Percentiles rank a stretch among this genome's conserved stretches.
Evolutionary conservation across 2,888 invertebrate species (phyloP).

Genomic region (Dione vanillae): DNA sequence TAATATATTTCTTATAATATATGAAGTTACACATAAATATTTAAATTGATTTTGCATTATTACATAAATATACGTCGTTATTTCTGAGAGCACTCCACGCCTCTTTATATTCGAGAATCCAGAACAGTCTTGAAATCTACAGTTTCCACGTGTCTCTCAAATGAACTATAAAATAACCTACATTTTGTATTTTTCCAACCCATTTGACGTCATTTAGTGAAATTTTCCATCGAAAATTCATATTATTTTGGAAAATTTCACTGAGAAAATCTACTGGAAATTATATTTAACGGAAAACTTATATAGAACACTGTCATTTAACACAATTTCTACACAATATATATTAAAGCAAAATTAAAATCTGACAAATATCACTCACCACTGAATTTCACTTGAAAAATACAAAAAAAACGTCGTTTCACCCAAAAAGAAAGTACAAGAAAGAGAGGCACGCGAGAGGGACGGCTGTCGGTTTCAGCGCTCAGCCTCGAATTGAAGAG

Average conservation of each 20-base stretch:
- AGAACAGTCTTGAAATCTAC: background rate
- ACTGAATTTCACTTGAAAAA: slow-evolving; percentile 31
- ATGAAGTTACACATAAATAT: background rate
- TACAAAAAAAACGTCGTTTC: slow-evolving; percentile 30
- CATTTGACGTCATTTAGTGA: background rate
- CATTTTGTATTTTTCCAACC: background rate
- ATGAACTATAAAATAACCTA: slow-evolving; percentile 10
- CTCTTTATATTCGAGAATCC: background rate
- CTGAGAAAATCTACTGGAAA: background rate
- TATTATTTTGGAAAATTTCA: background rate
- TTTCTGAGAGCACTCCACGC: background rate
- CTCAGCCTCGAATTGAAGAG: slow-evolving; percentile 61
- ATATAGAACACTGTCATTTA: background rate
- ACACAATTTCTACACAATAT: background rate
- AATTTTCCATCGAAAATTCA: background rate
- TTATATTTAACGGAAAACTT: background rate
- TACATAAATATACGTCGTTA: background rate
- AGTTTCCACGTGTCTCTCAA: slow-evolving; percentile 8
- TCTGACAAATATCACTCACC: slow-evolving; percentile 4
- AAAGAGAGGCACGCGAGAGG: slow-evolving; percentile 58
- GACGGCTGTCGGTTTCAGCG: slow-evolving; percentile 61
- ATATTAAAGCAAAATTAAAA: background rate
- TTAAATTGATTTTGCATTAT: background rate
- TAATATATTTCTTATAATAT: background rate
- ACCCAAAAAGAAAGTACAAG: slow-evolving; percentile 19